Conservation (phyloP, 2,113 vertebrate species). For the Cinclus cinclus region DNA sequence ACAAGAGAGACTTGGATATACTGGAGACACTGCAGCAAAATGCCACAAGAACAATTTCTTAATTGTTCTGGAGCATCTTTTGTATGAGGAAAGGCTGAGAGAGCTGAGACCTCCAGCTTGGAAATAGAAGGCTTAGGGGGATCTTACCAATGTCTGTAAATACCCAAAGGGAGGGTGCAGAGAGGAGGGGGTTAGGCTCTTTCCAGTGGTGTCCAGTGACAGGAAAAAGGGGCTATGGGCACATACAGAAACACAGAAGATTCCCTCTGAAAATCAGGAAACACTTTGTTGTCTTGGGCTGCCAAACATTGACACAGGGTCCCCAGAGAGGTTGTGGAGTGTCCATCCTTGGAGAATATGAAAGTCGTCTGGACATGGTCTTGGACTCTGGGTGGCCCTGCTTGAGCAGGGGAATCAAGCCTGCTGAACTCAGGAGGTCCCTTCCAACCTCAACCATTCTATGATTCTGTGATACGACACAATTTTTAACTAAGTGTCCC, state of each 20-base stretch:
- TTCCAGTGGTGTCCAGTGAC: background rate
- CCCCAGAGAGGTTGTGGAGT: background rate
- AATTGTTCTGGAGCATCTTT: background rate
- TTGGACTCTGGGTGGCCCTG: background rate
- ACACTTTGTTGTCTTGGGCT: accelerated
- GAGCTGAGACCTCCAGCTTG: background rate
- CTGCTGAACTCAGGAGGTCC: background rate
- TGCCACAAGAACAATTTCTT: background rate
- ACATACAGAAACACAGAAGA: background rate
- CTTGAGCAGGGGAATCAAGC: background rate
- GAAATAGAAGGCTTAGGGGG: background rate
- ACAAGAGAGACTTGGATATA: background rate
- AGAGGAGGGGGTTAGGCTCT: background rate
- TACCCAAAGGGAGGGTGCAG: accelerated
- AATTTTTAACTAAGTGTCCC: background rate
- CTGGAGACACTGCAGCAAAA: background rate
- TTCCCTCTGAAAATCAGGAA: background rate
- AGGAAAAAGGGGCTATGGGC: background rate
- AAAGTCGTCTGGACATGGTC: background rate
- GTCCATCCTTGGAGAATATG: background rate
- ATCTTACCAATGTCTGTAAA: background rate
- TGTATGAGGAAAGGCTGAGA: background rate
- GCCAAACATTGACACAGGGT: background rate
- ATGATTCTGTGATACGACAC: background rate
- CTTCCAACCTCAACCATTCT: background rate